These are phyloP conservation scores for Gobius niger DNA, from an alignment of 2,113 vertebrate genomes.

Conservation along the genomic window DNA sequence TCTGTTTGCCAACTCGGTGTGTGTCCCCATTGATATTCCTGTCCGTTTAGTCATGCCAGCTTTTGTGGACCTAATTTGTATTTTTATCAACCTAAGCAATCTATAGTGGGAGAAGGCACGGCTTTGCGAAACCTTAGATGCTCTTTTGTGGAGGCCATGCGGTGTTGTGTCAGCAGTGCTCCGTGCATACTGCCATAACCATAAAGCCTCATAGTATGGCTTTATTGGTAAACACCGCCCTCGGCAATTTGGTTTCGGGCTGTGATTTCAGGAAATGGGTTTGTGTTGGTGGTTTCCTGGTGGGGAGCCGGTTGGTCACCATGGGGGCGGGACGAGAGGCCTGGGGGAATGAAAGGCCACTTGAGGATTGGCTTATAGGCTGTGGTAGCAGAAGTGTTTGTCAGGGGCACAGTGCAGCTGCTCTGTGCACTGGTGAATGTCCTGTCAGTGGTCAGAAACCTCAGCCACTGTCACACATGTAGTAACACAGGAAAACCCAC, in stretches of 20 bases:
- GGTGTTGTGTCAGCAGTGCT: conserved; percentile 28
- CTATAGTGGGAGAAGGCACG: conserved; percentile 8
- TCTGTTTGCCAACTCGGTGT: conserved; percentile 33
- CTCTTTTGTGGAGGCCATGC: conserved; percentile 46
- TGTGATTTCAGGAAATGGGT: conserved; percentile 64
- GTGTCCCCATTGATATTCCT: neutral
- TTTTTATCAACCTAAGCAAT: conserved; percentile 8
- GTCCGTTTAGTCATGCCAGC: conserved; percentile 4
- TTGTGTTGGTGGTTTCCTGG: conserved; percentile 69
- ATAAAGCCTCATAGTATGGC: conserved; percentile 39
- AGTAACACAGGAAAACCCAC: conserved; percentile 35
- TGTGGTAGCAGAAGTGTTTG: conserved; percentile 47
- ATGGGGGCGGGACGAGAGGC: conserved; percentile 33
- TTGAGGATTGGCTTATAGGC: conserved; percentile 23
- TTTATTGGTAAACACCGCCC: conserved; percentile 56
- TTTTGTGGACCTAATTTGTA: conserved; percentile 5
- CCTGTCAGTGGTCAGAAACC: conserved; percentile 63
- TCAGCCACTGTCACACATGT: conserved; percentile 53
- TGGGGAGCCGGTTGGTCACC: conserved; percentile 15
- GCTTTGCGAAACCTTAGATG: conserved; percentile 35
- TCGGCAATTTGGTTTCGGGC: conserved; percentile 42
- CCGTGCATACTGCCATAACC: conserved; percentile 19
- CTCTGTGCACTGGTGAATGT: conserved; percentile 52
- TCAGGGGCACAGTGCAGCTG: conserved; percentile 44
- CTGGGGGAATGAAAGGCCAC: conserved; percentile 43